phyloP scores from a whole-genome alignment of 2,888 invertebrate genomes.

The Himalopsyche anomala region DNA sequence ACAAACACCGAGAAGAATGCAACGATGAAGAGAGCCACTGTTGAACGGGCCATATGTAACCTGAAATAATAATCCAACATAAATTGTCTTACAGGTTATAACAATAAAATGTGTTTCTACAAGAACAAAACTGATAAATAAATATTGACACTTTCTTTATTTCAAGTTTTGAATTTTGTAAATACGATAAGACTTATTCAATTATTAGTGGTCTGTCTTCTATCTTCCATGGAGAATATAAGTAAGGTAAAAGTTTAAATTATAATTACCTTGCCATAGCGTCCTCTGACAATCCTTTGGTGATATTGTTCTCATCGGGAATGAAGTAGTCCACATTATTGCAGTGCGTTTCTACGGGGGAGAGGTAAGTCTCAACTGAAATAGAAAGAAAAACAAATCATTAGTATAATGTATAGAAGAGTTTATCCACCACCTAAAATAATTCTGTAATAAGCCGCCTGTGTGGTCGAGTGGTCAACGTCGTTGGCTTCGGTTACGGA shows the following conservation, averaged over 20 bases:
- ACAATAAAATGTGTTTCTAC: too few relatives aligned
- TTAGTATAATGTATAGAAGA: background rate
- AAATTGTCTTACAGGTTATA: too few relatives aligned
- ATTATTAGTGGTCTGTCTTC: too few relatives aligned
- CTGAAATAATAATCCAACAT: slow-evolving; percentile 69
- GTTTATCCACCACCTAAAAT: background rate
- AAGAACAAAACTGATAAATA: too few relatives aligned
- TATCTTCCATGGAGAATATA: too few relatives aligned
- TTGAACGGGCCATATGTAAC: slow-evolving; percentile 91
- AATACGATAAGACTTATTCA: too few relatives aligned
- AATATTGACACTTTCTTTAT: too few relatives aligned
- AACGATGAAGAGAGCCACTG: slow-evolving; percentile 94
- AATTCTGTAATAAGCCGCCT: too few relatives aligned
- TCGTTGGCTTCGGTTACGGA: too few relatives aligned
- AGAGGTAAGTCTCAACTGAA: slow-evolving; percentile 91
- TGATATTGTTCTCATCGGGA: slow-evolving; percentile 90
- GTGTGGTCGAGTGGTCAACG: too few relatives aligned
- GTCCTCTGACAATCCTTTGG: slow-evolving; percentile 87
- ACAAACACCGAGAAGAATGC: slow-evolving; percentile 94
- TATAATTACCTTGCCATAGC: slow-evolving; percentile 87
- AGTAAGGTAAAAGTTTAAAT: too few relatives aligned
- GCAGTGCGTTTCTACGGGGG: slow-evolving; percentile 96
- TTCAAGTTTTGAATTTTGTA: too few relatives aligned
- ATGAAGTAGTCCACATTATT: slow-evolving; percentile 96
- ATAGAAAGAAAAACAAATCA: slow-evolving; percentile 66